Evolutionary conservation across 2,888 invertebrate species (phyloP).

Genomic region (Polydesmus complanatus): DNA sequence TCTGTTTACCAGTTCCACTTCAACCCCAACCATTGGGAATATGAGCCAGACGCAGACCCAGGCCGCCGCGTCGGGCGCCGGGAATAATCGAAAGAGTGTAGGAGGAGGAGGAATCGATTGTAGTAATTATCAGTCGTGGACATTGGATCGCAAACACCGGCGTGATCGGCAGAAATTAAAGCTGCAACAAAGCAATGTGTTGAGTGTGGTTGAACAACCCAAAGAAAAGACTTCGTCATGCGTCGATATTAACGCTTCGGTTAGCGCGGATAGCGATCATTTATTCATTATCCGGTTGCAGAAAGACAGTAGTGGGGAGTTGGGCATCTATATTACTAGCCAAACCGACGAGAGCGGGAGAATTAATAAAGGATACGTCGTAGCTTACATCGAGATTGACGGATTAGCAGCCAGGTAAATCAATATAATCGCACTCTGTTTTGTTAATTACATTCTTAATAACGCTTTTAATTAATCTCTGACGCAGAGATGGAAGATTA

Average conservation of each 20-base stretch:
- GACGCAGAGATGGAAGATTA: conserved; percentile 59
- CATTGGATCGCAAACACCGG: conserved; percentile 13
- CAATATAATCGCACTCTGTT: conserved; percentile 23
- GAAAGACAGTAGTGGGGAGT: conserved; percentile 45
- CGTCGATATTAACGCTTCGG: conserved; percentile 8
- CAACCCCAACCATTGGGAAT: not conserved
- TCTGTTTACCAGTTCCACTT: not conserved
- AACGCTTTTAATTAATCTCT: not conserved
- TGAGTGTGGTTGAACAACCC: not conserved
- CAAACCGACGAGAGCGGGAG: conserved; percentile 31
- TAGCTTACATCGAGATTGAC: conserved; percentile 41
- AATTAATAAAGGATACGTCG: conserved; percentile 20
- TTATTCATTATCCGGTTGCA: conserved; percentile 42
- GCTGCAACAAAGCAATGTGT: not conserved
- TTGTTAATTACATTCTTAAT: not conserved
- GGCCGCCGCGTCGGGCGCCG: not conserved
- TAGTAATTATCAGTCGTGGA: conserved; percentile 14
- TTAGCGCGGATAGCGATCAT: not conserved
- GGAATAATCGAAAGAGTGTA: not conserved
- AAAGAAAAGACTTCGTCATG: conserved; percentile 4
- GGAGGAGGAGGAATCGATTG: not conserved
- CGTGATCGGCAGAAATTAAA: conserved; percentile 7
- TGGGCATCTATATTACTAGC: conserved; percentile 57
- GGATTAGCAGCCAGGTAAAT: conserved; percentile 46
- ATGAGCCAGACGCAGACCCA: not conserved